Evolutionary conservation across 2,888 invertebrate genomes (phyloP).

Genomic region (Osmoderma eremita): DNA sequence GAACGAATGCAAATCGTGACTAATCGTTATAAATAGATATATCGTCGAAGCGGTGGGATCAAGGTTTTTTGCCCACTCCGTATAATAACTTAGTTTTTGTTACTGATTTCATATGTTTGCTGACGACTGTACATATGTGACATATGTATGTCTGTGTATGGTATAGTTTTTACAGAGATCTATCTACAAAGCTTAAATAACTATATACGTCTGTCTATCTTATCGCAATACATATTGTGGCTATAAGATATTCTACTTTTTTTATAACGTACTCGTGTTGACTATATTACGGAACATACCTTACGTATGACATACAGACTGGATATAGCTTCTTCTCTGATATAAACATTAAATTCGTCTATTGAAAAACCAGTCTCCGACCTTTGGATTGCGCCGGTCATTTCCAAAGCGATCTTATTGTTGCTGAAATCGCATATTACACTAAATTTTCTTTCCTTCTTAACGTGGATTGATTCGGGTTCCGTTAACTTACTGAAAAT

Average conservation of each 20-base stretch:
- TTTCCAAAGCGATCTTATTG: background rate
- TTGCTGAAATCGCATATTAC: background rate
- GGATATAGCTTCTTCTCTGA: conserved; percentile 38
- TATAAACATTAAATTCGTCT: conserved; percentile 21
- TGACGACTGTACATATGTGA: too few species aligned
- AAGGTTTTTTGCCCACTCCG: too few species aligned
- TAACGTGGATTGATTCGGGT: background rate
- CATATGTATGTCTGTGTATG: too few species aligned
- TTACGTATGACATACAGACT: conserved; percentile 43
- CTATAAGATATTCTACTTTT: too few species aligned
- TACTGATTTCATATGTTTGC: too few species aligned
- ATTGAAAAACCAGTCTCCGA: background rate
- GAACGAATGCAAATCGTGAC: too few species aligned
- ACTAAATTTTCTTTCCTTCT: background rate
- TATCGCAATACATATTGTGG: conserved; percentile 7
- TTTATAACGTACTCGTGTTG: background rate
- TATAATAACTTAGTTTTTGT: too few species aligned
- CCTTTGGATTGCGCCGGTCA: conserved; percentile 5
- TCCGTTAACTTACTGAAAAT: conserved; percentile 18
- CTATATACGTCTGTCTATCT: too few species aligned
- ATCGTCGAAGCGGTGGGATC: too few species aligned
- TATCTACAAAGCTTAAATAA: too few species aligned
- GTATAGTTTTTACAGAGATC: too few species aligned
- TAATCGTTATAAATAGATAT: too few species aligned
- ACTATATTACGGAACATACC: conserved; percentile 6